Percentiles rank a stretch among this genome's conserved stretches.
phyloP scores from a whole-genome alignment of 92 coral and sea anemone species.

The Siderastrea siderea region DNA sequence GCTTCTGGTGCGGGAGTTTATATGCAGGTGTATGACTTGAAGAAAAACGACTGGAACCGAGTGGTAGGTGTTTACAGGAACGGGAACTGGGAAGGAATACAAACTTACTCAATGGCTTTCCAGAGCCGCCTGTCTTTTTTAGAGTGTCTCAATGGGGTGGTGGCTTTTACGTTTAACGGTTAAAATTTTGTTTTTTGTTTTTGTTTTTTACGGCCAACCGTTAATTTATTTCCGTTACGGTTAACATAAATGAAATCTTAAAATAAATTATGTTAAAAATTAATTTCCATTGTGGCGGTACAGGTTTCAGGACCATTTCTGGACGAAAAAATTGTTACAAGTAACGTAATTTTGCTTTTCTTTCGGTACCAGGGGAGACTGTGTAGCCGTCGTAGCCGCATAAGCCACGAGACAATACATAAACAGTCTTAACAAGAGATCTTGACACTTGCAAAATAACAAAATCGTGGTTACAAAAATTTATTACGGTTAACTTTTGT shows the following conservation, averaged over 20 bases:
- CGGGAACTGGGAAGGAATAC: neutral
- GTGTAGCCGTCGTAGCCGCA: no score
- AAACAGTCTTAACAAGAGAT: no score
- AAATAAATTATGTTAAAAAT: no score
- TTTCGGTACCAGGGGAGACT: neutral
- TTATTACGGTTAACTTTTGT: no score
- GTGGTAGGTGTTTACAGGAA: constrained; percentile 22
- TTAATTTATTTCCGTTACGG: no score
- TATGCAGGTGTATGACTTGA: constrained; percentile 50
- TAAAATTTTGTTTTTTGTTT: no score
- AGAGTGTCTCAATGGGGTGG: neutral
- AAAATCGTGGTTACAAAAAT: no score
- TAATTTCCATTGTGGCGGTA: no score
- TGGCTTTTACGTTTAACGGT: neutral
- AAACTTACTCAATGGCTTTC: neutral
- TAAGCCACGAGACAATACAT: no score
- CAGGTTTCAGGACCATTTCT: neutral
- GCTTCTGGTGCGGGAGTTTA: constrained; percentile 67
- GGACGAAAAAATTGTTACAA: neutral
- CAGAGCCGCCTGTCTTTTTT: neutral
- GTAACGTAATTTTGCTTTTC: neutral
- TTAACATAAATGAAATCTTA: no score
- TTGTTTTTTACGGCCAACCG: no score
- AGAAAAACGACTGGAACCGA: constrained; percentile 38
- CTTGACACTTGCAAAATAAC: no score